A percentile compares a stretch with the other conserved stretches of the same genome.
Conservation (phyloP, 1,140 invertebrate species). For the Bicyclus anynana region DNA sequence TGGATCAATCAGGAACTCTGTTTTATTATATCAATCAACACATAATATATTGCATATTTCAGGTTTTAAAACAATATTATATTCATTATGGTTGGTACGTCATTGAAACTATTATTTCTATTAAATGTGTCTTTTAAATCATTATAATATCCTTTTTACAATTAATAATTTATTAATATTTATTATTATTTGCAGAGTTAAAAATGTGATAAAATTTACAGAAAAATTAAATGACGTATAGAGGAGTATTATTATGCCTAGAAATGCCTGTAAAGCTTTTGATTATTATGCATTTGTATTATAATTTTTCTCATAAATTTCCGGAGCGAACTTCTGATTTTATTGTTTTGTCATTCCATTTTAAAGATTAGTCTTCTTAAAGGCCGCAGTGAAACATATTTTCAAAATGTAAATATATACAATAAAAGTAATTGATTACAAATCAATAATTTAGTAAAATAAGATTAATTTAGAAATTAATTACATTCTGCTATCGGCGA, state of each 20-base stretch:
- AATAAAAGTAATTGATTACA: not conserved
- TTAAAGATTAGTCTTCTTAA: conserved; percentile 49
- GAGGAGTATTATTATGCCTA: conserved; percentile 31
- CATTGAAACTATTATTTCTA: conserved; percentile 7
- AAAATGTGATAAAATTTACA: conserved; percentile 37
- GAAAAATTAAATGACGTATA: conserved; percentile 26
- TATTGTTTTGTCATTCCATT: conserved; percentile 32
- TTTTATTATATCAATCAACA: conserved; percentile 35
- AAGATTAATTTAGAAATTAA: no score
- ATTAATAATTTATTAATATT: conserved; percentile 34
- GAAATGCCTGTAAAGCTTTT: conserved; percentile 36
- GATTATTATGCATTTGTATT: conserved; percentile 41
- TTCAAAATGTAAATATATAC: conserved; percentile 1
- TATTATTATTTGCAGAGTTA: conserved; percentile 35
- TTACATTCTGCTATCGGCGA: not conserved
- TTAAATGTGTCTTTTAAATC: conserved; percentile 16
- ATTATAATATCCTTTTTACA: conserved; percentile 22
- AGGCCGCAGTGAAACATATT: conserved; percentile 27
- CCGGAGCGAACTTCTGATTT: conserved; percentile 22
- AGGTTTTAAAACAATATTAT: conserved; percentile 14
- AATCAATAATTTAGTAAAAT: not conserved
- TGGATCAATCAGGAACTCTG: conserved; percentile 44
- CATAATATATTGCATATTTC: conserved; percentile 18
- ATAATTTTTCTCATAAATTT: conserved; percentile 33
- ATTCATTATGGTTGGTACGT: conserved; percentile 13